Evolutionary conservation across 2,113 vertebrate species (phyloP), one percentile per base, ranked within the genome.

Genomic region (Nothoprocta perdicaria): DNA sequence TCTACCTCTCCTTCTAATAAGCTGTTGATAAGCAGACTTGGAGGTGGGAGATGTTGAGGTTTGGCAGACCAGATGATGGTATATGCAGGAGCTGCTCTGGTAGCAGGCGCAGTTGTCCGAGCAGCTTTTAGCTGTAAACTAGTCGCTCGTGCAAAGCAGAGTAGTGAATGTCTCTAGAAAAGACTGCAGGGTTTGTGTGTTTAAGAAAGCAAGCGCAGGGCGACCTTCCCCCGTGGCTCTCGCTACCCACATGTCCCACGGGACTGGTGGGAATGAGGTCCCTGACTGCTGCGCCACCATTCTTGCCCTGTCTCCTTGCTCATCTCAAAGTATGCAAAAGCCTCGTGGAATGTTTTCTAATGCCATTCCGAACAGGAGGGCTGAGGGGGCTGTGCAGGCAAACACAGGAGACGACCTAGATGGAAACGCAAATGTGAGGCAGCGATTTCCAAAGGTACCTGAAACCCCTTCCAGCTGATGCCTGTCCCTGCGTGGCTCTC

Each of bases 221-320:
- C 88, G 92, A 84, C 73, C 90, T 91, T 86, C 40, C 46, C 26
- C 46, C 29, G 22, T 24, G 19, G 16, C 31, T 45, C 21, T 29
- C 5, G 6, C 19, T 21, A n/a, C 43, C 29, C 29, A 5, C n/a
- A 31, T 31, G 23, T n/a, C 0, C 31, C 53, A 27, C 80, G 75
- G 75, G 81, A 72, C 84, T 71, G 48, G 57, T 60, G 92, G 86
- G 92, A 95, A 62, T 18, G 0, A 66, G 91, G 50, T 71, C 61
- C 14, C 77, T 67, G 52, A 81, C 29, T 9, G 17, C 58, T 78
- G 12, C 5, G 50, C 91, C 61, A 71, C 74, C 52, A 38, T 85
- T 35, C 88, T 80, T 66, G 43, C 24, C 72, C 67, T 89, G 89
- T 88, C 92, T 95, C 80, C 79, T 61, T 84, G 41, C 31, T 57